Percentiles rank a stretch among this genome's conserved stretches.
These are phyloP conservation scores for Sturmia bella DNA, from an alignment of 2,888 invertebrate genomes.

Conservation along the genomic window DNA sequence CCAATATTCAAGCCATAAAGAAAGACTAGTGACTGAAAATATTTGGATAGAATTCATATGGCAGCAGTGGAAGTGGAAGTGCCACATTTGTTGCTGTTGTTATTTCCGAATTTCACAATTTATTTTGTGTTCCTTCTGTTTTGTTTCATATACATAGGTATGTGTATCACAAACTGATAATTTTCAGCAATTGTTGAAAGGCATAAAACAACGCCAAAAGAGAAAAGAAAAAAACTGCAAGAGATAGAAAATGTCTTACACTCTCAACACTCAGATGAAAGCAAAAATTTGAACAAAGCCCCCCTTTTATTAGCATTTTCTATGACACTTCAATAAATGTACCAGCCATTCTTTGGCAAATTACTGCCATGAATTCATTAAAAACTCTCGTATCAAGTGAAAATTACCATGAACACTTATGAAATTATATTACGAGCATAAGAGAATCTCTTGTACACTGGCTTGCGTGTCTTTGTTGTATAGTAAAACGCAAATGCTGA, in stretches of 20 bases:
- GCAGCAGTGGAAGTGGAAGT: too few species aligned
- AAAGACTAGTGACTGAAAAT: too few species aligned
- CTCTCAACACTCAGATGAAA: background rate
- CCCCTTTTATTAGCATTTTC: slow-evolving; percentile 29
- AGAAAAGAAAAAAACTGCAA: background rate
- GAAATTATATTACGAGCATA: background rate
- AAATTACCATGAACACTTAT: slow-evolving; percentile 30
- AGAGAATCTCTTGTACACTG: background rate
- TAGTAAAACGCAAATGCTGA: background rate
- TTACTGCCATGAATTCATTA: slow-evolving; percentile 14
- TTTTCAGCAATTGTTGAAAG: too few species aligned
- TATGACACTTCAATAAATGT: slow-evolving; percentile 36
- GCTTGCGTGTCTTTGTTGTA: background rate
- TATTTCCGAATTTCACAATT: too few species aligned
- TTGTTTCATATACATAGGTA: too few species aligned
- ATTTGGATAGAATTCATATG: too few species aligned
- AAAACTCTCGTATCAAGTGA: slow-evolving; percentile 16
- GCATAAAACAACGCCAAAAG: too few species aligned
- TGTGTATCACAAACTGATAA: too few species aligned
- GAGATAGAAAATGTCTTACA: slow-evolving; percentile 2
- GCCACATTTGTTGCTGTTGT: too few species aligned
- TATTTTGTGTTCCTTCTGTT: too few species aligned
- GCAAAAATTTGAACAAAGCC: background rate
- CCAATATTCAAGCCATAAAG: too few species aligned
- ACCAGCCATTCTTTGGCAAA: slow-evolving; percentile 4